Evolutionary conservation across 2,888 invertebrate genomes (phyloP).

Genomic region (Gastracanthus pulcherrimus): DNA sequence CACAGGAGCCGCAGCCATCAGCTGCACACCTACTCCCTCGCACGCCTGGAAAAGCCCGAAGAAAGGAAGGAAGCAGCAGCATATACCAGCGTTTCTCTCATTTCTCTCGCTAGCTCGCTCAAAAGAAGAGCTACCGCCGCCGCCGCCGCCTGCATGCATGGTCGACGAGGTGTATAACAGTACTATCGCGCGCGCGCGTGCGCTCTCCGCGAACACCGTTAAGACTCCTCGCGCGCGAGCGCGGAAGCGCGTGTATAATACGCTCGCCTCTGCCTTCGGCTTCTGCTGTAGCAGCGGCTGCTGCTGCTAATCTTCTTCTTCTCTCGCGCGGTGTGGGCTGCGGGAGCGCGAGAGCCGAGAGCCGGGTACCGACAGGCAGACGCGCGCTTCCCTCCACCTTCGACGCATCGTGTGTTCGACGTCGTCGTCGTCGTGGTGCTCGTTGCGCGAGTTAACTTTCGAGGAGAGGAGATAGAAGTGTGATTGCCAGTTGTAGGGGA

Average conservation of each 20-base stretch:
- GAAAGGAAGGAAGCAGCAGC: conserved; percentile 25
- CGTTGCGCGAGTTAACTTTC: too few species aligned
- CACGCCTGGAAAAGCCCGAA: background rate
- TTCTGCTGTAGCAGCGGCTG: background rate
- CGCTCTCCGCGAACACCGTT: conserved; percentile 54
- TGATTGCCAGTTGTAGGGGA: background rate
- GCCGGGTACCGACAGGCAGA: background rate
- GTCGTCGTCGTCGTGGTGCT: background rate
- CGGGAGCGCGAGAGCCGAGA: too few species aligned
- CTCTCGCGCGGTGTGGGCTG: background rate
- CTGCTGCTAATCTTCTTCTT: background rate
- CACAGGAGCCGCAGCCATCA: too few species aligned
- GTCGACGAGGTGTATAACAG: conserved; percentile 44
- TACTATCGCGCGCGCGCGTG: conserved; percentile 41
- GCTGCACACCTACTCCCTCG: too few species aligned
- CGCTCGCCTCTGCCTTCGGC: conserved; percentile 18
- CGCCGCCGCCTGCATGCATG: background rate
- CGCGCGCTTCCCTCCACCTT: conserved; percentile 20
- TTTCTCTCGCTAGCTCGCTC: too few species aligned
- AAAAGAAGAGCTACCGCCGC: too few species aligned
- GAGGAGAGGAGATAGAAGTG: too few species aligned
- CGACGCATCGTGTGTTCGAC: too few species aligned
- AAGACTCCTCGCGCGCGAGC: conserved; percentile 7
- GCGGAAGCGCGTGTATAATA: background rate
- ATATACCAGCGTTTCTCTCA: background rate